These are phyloP conservation scores for Sus scrofa DNA, from an alignment of 2,113 vertebrate genomes.

Conservation along the genomic window T2T-Sscrofa CM000822.6:77761501-77762000, in stretches of 20 bases:
- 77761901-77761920: not conserved
- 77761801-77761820: not conserved
- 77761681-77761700: not conserved
- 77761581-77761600: not conserved
- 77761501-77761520: not conserved
- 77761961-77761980: not conserved
- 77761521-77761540: not conserved
- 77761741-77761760: not conserved
- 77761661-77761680: not conserved
- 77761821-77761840: not conserved
- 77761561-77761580: fast-evolving
- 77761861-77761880: not conserved
- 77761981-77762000: not conserved
- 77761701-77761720: not conserved
- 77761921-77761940: not conserved
- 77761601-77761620: not conserved
- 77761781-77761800: not conserved
- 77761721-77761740: not conserved
- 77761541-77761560: not conserved
- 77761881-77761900: not conserved
- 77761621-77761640: not conserved
- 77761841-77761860: not conserved
- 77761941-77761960: not conserved
- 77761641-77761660: not conserved
- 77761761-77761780: not conserved